Conservation (phyloP, 2,113 vertebrate species). For the Pseudopipra pipra region DNA sequence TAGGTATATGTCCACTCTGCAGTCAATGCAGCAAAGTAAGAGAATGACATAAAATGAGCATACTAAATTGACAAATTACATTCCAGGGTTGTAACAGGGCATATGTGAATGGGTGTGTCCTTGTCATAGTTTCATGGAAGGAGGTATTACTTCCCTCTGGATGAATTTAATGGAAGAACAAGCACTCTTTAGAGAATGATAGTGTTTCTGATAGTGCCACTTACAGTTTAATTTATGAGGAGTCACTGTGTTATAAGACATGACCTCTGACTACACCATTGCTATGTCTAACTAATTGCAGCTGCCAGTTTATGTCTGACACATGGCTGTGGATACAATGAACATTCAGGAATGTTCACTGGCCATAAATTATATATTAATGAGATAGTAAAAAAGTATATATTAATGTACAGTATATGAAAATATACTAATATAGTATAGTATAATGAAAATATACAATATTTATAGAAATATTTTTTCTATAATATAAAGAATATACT, state of each 20-base stretch:
- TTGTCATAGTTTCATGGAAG: neutral
- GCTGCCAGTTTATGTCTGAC: neutral
- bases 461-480: neutral
- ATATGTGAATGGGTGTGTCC: neutral
- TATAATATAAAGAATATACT: neutral
- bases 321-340: neutral
- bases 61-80: neutral
- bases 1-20: neutral
- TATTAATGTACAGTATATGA: neutral
- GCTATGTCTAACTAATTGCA: neutral
- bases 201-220: neutral
- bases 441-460: neutral
- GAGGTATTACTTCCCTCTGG: neutral
- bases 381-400: neutral
- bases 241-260: neutral
- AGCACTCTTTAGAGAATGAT: neutral
- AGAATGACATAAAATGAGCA: neutral
- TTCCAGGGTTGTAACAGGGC: neutral
- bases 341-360: neutral
- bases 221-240: neutral
- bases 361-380: neutral
- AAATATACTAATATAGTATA: neutral
- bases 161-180: neutral
- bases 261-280: neutral
- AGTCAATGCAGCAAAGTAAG: neutral